Base-by-base conservation (phyloP, 1,140 invertebrate species). In the Propsilocerus akamusi region DNA sequence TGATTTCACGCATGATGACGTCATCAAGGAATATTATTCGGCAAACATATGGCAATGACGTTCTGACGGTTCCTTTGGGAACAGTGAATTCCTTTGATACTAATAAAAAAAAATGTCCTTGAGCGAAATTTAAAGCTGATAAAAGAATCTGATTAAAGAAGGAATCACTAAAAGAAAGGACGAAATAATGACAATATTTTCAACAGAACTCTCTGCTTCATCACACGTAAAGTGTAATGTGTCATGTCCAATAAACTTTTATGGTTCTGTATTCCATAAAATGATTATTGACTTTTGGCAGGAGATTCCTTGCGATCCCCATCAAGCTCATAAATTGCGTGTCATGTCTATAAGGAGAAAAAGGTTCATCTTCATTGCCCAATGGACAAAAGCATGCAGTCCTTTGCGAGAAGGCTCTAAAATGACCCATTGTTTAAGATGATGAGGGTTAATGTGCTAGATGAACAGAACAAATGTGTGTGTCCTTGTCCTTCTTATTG, bases 61-160 rank as follows among this genome's bases (percentile, higher is more conserved):
- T n/a, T n/a, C n/a, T n/a, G n/a, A n/a, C n/a, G n/a, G n/a, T n/a
- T n/a, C n/a, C n/a, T n/a, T n/a, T n/a, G n/a, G n/a, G n/a, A n/a
- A n/a, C n/a, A n/a, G n/a, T n/a, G n/a, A n/a, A n/a, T n/a, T n/a
- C n/a, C n/a, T n/a, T n/a, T n/a, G n/a, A n/a, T n/a, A n/a, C n/a
- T n/a, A n/a, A n/a, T n/a, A n/a, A n/a, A 30, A 20, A 41, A 8
- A 41, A 6, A 41, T 41, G 34, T 41, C 34, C 34, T 41, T 41
- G 34, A 10, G 34, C 34, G 1, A 41, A 41, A 41, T 41, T 41
- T 41, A 41, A 41, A 41, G n/a, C 34, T n/a, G 34, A 41, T 41
- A 17, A 41, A 17, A 17, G 22, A 41, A 20, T n/a, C 34, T 30
- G 28, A 30, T 11, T 2, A 30, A 11, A 30, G n/a, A 41, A 4